Conservation (phyloP, 2,113 vertebrate species). For the Phrynosoma platyrhinos region DNA sequence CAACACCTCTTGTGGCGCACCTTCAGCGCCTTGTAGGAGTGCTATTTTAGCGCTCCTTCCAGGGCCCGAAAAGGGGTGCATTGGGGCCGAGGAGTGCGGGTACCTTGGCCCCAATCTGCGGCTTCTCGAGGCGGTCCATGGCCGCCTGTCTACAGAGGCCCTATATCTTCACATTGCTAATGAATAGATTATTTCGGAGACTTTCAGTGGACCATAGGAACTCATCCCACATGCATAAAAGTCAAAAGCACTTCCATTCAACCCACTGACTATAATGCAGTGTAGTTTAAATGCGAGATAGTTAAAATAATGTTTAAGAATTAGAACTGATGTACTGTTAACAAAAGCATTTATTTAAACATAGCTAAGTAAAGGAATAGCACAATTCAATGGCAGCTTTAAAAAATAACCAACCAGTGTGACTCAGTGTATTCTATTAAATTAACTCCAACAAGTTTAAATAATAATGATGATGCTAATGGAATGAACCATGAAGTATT, state of each 20-base stretch:
- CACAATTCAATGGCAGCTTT: neutral
- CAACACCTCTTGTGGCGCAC: too few relatives aligned
- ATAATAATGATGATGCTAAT: neutral
- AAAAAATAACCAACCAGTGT: neutral
- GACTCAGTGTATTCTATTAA: neutral
- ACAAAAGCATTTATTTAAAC: neutral
- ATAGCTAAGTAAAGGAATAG: neutral
- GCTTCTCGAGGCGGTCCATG: too few relatives aligned
- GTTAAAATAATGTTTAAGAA: slow-evolving; percentile 4
- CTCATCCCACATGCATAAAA: neutral
- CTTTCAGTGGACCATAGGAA: neutral
- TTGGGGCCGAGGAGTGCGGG: too few relatives aligned
- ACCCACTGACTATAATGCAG: neutral
- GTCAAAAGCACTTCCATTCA: neutral
- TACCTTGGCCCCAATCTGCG: too few relatives aligned
- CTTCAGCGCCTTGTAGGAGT: too few relatives aligned
- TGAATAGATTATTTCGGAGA: neutral
- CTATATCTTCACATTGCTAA: neutral
- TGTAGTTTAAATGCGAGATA: neutral
- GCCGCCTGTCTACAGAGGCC: too few relatives aligned
- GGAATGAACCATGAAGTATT: neutral
- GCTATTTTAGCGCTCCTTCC: too few relatives aligned
- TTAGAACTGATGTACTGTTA: neutral
- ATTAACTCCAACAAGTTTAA: neutral
- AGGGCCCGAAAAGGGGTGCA: too few relatives aligned